Base-by-base conservation (phyloP, 1,140 invertebrate genomes). In the Cydia fagiglandana region DNA sequence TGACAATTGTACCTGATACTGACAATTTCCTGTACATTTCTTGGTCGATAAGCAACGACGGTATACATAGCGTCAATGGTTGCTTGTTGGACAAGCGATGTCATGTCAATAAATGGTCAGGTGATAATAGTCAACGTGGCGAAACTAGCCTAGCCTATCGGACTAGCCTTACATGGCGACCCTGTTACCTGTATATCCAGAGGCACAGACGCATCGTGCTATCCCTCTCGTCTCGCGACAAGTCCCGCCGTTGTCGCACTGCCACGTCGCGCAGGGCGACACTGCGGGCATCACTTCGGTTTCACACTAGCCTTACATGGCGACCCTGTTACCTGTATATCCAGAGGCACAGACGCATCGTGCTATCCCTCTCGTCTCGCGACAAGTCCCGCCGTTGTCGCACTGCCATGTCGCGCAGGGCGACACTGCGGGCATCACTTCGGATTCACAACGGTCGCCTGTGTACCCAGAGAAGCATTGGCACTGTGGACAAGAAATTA, bases 401-500 rank as follows among this genome's bases (percentile, higher is more conserved):
- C 93, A 93, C 75, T 83, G 80, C 41, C 89, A 75, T 13, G 64
- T 77, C 24, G 88, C 86, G 78, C 93, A 94, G 64, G 88, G 85
- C 70, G 88, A 84, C 64, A 84, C 82, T 17, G 87, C 80, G 24
- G n/a, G 75, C 50, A 78, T 95, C 53, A 93, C 85, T 50, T 15
- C 47, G 12, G 47, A 15, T 17, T 17, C 50, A 9, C 96, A 97
- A 3, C 94, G 89, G 50, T 94, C 91, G 4, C 96, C 96, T 0
- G 94, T 94, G 94, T 95, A 96, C 17, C 95, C 93, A 5, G 94
- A 86, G 20, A 93, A 94, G 83, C 96, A 97, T 73, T 91, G 93
- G 84, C 95, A 96, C 84, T 88, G 82, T 15, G 28, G 41, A 73
- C n/a, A 66, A 41, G 28, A 61, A 20, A n/a, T 41, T 76, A 80